Percentiles rank a stretch among this genome's conserved stretches.
These are phyloP conservation scores for Trachops cirrhosus DNA, from an alignment of 2,797 vertebrate genomes.

Conservation along the genomic window DNA sequence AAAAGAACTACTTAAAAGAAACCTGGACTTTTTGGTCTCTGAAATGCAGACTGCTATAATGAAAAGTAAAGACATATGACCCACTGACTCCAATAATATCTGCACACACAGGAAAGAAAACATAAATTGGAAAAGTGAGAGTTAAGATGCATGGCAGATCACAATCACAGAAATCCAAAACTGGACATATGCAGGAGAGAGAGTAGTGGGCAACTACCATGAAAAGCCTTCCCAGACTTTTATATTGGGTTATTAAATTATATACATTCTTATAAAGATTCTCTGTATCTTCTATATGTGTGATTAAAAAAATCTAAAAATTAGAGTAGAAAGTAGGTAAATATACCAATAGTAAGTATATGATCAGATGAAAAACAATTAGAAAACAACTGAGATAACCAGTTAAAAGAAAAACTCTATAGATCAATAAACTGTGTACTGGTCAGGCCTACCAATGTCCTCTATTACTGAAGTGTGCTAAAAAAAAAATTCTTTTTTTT, in stretches of 20 bases:
- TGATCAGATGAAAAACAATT: background rate
- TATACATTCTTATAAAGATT: background rate
- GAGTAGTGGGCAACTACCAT: background rate
- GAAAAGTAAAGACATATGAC: background rate
- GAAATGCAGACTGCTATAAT: background rate
- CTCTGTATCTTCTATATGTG: background rate
- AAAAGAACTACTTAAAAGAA: background rate
- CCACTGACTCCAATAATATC: background rate
- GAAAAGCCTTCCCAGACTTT: background rate
- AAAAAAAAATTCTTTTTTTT: too few species aligned
- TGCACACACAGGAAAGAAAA: background rate
- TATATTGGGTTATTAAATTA: background rate
- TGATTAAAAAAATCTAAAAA: conserved; percentile 9
- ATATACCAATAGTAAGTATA: background rate
- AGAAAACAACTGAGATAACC: background rate
- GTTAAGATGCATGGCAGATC: background rate
- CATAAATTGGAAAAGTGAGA: background rate
- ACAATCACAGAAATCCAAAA: background rate
- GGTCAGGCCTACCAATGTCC: background rate
- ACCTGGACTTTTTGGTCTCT: background rate
- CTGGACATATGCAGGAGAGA: background rate
- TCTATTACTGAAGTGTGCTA: background rate
- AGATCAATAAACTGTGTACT: background rate
- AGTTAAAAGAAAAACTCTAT: background rate
- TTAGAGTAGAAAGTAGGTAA: background rate